Base-by-base conservation (phyloP, 2,113 vertebrate genomes). In the Pyrgilauda ruficollis region DNA sequence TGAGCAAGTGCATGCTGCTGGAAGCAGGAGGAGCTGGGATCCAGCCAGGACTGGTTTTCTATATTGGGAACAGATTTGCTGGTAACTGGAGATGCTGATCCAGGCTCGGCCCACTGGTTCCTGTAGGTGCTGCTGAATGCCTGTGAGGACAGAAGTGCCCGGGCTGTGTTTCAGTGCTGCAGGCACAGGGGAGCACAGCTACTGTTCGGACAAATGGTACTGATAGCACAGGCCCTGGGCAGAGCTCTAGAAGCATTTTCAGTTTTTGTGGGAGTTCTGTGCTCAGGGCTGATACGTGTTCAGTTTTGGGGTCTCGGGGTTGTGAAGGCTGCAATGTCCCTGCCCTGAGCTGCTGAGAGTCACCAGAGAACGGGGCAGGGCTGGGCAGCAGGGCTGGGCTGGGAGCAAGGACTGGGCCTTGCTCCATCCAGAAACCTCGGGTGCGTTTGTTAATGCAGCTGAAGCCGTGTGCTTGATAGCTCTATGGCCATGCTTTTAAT, bases 401-500 rank as follows among this genome's bases (percentile, higher is more conserved):
- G 39, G 77, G 53, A 61, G 19, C 52, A 52, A 21, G 61, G 46
- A 3, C 41, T 8, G 47, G 52, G 35, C 55, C 43, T 18, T 0
- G 12, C 43, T 70, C 89, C 52, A 27, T 10, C 30, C 84, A 4
- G 59, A 63, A 72, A 50, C 70, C 90, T 74, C 2, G 24, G 17
- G 68, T 39, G 4, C 2, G 1, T 61, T 49, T 8, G 67, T 33
- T 68, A 84, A 77, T 31, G 76, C 88, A 78, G 85, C 93, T 92
- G 96, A 77, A 95, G 92, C 97, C 0, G 7, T 55, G 75, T 69
- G 92, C 95, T 77, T 89, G 90, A 66, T 94, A 61, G 90, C 90
- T 84, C 44, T 53, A 92, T 89, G 94, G 97, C 95, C 97, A 37
- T 87, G 96, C 97, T 97, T 97, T 98, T 98, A 98, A 98, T 98